Percentiles rank a stretch among this genome's conserved stretches.
Evolutionary conservation across 1,140 invertebrate species (phyloP).

Genomic region (Formica exsecta): DNA sequence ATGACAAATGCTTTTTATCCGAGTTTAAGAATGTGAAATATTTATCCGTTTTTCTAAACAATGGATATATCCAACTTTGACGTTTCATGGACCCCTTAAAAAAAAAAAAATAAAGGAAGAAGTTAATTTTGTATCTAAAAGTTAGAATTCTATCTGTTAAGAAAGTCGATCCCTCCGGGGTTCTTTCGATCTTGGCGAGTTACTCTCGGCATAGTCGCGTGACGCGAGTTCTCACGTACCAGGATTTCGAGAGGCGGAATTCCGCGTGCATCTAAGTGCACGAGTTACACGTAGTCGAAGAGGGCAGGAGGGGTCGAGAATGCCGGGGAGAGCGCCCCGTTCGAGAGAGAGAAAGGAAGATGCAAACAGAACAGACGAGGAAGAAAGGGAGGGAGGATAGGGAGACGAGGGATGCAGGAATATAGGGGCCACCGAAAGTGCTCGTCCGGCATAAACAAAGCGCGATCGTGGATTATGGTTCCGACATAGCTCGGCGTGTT

Average conservation of each 20-base stretch:
- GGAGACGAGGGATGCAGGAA: background rate
- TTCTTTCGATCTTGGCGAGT: slow-evolving; percentile 6
- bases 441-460: slow-evolving; percentile 76
- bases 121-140: too few relatives aligned
- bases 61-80: background rate
- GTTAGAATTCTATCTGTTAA: background rate
- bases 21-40: too few relatives aligned
- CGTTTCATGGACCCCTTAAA: background rate
- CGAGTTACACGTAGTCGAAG: slow-evolving; percentile 70
- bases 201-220: slow-evolving; percentile 35
- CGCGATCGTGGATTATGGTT: slow-evolving; percentile 68
- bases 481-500: slow-evolving; percentile 51
- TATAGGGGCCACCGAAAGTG: slow-evolving; percentile 72
- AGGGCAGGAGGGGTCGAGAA: background rate
- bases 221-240: slow-evolving; percentile 75
- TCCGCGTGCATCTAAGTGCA: slow-evolving; percentile 75
- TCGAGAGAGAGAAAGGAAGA: slow-evolving; percentile 54
- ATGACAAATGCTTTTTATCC: too few relatives aligned
- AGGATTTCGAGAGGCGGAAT: slow-evolving; percentile 76
- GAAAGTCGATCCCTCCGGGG: background rate
- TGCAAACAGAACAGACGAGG: background rate
- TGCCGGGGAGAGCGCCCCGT: background rate
- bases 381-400: background rate
- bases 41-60: too few relatives aligned
- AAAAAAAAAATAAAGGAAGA: background rate